Percentiles rank a stretch among this genome's conserved stretches.
These are phyloP conservation scores for Pilophorus perplexus DNA, from an alignment of 2,888 invertebrate genomes.

Conservation along the genomic window DNA sequence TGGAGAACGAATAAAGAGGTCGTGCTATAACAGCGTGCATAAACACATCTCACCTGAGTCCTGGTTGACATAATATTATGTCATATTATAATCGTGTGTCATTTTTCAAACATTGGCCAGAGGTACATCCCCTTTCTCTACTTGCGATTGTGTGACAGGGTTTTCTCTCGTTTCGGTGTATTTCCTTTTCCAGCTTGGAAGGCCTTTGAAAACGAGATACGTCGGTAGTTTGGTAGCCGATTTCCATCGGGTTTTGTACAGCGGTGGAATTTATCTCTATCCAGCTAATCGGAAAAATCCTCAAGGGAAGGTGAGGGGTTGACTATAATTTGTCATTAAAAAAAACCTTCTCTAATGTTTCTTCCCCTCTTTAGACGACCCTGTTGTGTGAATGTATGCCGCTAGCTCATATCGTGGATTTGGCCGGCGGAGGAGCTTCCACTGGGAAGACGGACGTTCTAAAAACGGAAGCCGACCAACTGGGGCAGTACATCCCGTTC, in stretches of 20 bases:
- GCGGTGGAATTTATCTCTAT: slow-evolving; percentile 33
- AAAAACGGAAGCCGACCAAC: slow-evolving; percentile 28
- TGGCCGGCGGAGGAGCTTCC: slow-evolving; percentile 28
- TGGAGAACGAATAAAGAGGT: too few species aligned
- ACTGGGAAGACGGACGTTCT: slow-evolving; percentile 30
- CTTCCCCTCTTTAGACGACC: slow-evolving; percentile 5
- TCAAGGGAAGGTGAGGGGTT: slow-evolving; percentile 26
- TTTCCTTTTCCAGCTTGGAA: slow-evolving; percentile 13
- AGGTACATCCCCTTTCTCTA: too few species aligned
- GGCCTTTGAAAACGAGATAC: slow-evolving; percentile 31
- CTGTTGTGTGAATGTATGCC: slow-evolving; percentile 36
- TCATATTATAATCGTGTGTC: too few species aligned
- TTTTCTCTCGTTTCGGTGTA: too few species aligned
- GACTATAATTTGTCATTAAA: background rate
- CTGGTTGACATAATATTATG: too few species aligned
- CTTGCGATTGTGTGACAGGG: too few species aligned
- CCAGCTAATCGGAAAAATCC: slow-evolving; percentile 31
- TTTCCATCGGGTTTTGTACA: slow-evolving; percentile 24
- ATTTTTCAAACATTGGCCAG: too few species aligned
- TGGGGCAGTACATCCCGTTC: slow-evolving; percentile 33
- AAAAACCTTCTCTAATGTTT: background rate
- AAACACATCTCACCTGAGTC: too few species aligned
- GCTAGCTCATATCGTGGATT: slow-evolving; percentile 27
- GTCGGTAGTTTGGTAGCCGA: slow-evolving; percentile 35
- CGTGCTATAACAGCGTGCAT: too few species aligned